Evolutionary conservation across 2,888 invertebrate species (phyloP), one percentile per base, ranked within the genome.

Genomic region (Ormyrus labotus): DNA sequence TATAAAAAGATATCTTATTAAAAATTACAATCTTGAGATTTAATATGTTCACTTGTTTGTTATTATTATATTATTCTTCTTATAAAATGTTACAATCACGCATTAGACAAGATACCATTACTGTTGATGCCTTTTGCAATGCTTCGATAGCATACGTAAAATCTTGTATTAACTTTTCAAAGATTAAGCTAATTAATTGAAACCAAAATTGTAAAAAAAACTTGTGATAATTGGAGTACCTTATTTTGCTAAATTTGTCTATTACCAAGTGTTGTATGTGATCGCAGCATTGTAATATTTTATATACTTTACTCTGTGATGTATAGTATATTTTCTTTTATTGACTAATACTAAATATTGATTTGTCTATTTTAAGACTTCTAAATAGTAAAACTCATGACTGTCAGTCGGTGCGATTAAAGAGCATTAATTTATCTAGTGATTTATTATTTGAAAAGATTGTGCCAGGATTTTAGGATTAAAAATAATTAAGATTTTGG

Each of bases 301-400:
- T 74, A 78, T 75, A 84, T 81, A 85, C 76, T 83, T 85, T 84
- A 84, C 83, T 83, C 84, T 85, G 85, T 84, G 85, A 85, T 85
- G 83, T 83, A 83, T 81, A 81, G 81, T 82, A 82, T 76, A 80
- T 82, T 81, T 82, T 73, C 63, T 82, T 83, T 83, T 72, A 78
- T 77, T 70, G 70, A 80, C 53, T 73, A 53, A 65, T 76, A 71
- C 4, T 64, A 58, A 51, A 61, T 10, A 77, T 64, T 55, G 11
- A 74, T 63, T 75, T 65, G 19, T 19, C 67, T 71, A 71, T 4
- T 13, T 69, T 73, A 64, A 45, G 50, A 58, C 6, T 61, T 77
- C 10, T 51, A 53, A 65, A 48, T 34, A 68, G 70, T 61, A 6
- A 8, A 65, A 76, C 71, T 76, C 57, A n/a, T 6, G 68, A 77